Percentiles rank a stretch among this genome's conserved stretches.
These are phyloP conservation scores for Gryllus longicercus DNA, from an alignment of 2,888 invertebrate species.

Conservation along the genomic window DNA sequence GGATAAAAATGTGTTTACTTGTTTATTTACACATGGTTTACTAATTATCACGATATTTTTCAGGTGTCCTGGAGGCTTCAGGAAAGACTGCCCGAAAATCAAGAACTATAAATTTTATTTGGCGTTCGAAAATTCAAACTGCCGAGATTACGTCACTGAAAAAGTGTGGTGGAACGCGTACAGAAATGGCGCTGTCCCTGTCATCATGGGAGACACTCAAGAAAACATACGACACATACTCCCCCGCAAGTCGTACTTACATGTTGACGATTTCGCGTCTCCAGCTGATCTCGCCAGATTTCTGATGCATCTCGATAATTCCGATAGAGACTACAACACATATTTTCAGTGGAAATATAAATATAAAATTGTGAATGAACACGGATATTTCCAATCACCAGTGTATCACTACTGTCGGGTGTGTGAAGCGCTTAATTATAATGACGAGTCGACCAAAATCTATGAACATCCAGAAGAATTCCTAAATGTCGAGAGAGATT, in stretches of 20 bases:
- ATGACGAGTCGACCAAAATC: slow-evolving; percentile 47
- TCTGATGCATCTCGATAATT: slow-evolving; percentile 51
- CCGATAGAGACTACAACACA: slow-evolving; percentile 46
- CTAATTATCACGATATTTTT: slow-evolving; percentile 40
- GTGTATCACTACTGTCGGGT: slow-evolving; percentile 62
- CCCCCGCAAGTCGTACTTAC: slow-evolving; percentile 62
- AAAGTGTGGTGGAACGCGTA: slow-evolving; percentile 66
- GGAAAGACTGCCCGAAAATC: slow-evolving; percentile 56
- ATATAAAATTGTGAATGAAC: slow-evolving; percentile 60
- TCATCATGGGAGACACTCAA: slow-evolving; percentile 60
- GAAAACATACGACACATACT: slow-evolving; percentile 51
- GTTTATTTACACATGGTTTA: slow-evolving; percentile 32
- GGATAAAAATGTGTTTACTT: not conserved
- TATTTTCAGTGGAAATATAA: slow-evolving; percentile 60
- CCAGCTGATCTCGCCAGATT: slow-evolving; percentile 54
- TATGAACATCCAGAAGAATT: slow-evolving; percentile 48
- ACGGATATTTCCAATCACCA: slow-evolving; percentile 61
- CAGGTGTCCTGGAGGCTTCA: slow-evolving; percentile 64
- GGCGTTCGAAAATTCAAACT: slow-evolving; percentile 67
- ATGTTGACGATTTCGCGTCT: slow-evolving; percentile 55
- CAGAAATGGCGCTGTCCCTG: slow-evolving; percentile 59
- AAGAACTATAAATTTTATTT: slow-evolving; percentile 64
- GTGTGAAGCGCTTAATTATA: slow-evolving; percentile 66
- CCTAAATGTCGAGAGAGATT: slow-evolving; percentile 46
- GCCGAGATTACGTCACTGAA: slow-evolving; percentile 67